These are phyloP conservation scores for Chiloscyllium punctatum DNA, from an alignment of 2,797 vertebrate species.

Conservation along the genomic window DNA sequence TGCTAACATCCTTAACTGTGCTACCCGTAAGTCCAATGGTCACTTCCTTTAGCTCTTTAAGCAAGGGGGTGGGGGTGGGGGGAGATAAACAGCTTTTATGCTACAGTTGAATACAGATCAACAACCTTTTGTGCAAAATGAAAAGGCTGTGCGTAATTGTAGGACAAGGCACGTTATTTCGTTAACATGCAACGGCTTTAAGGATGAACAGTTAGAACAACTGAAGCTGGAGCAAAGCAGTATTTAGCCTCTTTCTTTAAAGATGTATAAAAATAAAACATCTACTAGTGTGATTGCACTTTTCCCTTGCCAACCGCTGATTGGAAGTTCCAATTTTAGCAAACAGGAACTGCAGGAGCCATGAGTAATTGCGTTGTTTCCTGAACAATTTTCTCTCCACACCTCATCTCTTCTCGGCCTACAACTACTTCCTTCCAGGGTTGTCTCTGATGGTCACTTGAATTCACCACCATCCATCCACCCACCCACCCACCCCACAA, in stretches of 20 bases:
- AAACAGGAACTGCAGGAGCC: slow-evolving; percentile 33
- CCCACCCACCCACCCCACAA: not conserved
- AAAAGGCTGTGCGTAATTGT: not conserved
- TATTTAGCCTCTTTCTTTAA: not conserved
- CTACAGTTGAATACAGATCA: not conserved
- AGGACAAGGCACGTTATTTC: not conserved
- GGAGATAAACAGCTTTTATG: not conserved
- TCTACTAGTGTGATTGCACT: not conserved
- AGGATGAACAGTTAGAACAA: not conserved
- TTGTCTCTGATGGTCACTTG: not conserved
- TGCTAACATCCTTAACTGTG: not conserved
- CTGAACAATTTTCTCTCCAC: not conserved
- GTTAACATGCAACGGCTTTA: not conserved
- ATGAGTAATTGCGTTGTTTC: not conserved
- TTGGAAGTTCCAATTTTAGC: slow-evolving; percentile 27
- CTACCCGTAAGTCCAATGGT: not conserved
- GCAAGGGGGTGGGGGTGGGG: not conserved
- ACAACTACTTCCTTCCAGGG: not conserved
- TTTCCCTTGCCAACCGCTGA: slow-evolving; percentile 19
- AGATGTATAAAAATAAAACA: slow-evolving; percentile 6
- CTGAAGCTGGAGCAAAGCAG: not conserved
- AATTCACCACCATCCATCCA: not conserved
- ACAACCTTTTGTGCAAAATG: not conserved
- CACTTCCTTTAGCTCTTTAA: slow-evolving; percentile 12
- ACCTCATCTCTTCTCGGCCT: not conserved